Evolutionary conservation across 2,797 vertebrate genomes (phyloP).

Genomic region (Dromococcyx pavoninus): DNA sequence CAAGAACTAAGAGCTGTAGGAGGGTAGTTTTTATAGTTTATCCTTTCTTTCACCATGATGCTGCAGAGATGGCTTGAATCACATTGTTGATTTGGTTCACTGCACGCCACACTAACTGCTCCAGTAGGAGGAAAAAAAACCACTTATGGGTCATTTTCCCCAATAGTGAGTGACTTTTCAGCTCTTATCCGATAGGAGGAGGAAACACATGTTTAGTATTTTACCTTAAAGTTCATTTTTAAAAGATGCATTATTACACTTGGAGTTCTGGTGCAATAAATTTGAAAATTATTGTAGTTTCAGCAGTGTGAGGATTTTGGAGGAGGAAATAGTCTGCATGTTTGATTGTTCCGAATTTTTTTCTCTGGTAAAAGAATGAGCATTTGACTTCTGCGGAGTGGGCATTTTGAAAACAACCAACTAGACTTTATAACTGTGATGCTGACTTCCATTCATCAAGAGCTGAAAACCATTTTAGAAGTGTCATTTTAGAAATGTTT

Average conservation of each 20-base stretch:
- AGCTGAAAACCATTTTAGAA: conserved; percentile 30
- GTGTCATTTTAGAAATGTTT: conserved; percentile 24
- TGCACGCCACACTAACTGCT: conserved; percentile 81
- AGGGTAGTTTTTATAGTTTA: conserved; percentile 84
- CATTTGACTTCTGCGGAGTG: conserved; percentile 18
- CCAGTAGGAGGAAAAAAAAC: conserved; percentile 70
- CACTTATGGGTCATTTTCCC: conserved; percentile 80
- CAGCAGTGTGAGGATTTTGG: conserved; percentile 43
- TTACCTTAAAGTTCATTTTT: conserved; percentile 71
- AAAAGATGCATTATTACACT: conserved; percentile 71
- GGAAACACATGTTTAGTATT: conserved; percentile 73
- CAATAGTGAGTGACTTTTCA: conserved; percentile 72
- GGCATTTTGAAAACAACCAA: conserved; percentile 33
- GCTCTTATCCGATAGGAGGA: conserved; percentile 64
- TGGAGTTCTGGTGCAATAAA: conserved; percentile 70
- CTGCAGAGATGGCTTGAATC: conserved; percentile 82
- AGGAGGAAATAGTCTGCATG: conserved; percentile 15
- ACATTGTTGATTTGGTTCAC: conserved; percentile 84
- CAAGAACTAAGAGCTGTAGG: conserved; percentile 81
- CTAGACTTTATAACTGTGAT: background rate
- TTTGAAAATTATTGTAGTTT: conserved; percentile 53
- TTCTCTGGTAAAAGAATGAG: background rate
- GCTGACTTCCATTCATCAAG: conserved; percentile 49
- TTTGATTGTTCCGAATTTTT: background rate
- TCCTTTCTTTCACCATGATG: conserved; percentile 82